phyloP scores from a whole-genome alignment of 2,113 vertebrate genomes.

The human (Homo sapiens) region DNA sequence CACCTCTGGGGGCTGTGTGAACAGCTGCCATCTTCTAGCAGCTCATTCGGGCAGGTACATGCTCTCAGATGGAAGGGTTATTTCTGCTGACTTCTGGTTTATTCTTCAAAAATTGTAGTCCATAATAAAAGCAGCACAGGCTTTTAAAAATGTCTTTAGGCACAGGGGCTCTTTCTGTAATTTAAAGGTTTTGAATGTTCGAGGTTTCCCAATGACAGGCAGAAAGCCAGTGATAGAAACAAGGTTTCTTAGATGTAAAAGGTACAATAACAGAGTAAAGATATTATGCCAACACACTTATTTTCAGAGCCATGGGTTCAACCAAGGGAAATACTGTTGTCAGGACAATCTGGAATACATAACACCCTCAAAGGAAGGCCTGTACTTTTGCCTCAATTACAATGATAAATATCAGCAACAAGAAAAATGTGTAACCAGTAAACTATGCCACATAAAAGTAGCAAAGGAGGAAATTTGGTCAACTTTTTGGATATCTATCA shows the following conservation, averaged over 20 bases:
- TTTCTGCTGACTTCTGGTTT: slow-evolving; percentile 55
- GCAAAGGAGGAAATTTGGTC: slow-evolving; percentile 20
- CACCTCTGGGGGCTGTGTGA: accelerated
- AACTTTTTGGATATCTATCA: slow-evolving; percentile 33
- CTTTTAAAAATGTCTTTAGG: slow-evolving; percentile 31
- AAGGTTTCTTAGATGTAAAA: slow-evolving; percentile 63
- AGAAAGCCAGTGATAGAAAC: slow-evolving; percentile 41
- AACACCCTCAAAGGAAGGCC: slow-evolving; percentile 72
- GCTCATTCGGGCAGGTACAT: neutral
- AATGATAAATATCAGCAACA: slow-evolving; percentile 72
- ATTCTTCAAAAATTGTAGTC: slow-evolving; percentile 20
- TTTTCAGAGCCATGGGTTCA: slow-evolving; percentile 74
- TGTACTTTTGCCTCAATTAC: slow-evolving; percentile 71
- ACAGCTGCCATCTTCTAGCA: neutral
- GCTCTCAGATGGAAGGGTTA: neutral
- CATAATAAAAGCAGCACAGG: slow-evolving; percentile 10
- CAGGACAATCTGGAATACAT: slow-evolving; percentile 73
- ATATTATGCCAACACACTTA: slow-evolving; percentile 50
- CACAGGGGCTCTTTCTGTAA: slow-evolving; percentile 54
- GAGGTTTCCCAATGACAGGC: slow-evolving; percentile 71
- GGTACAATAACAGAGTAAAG: slow-evolving; percentile 61
- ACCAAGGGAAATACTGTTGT: slow-evolving; percentile 66
- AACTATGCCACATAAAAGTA: slow-evolving; percentile 57
- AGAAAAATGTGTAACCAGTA: slow-evolving; percentile 61
- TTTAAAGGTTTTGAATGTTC: slow-evolving; percentile 59